Conservation (phyloP, 2,113 vertebrate species). For the Toxotes jaculatrix region DNA sequence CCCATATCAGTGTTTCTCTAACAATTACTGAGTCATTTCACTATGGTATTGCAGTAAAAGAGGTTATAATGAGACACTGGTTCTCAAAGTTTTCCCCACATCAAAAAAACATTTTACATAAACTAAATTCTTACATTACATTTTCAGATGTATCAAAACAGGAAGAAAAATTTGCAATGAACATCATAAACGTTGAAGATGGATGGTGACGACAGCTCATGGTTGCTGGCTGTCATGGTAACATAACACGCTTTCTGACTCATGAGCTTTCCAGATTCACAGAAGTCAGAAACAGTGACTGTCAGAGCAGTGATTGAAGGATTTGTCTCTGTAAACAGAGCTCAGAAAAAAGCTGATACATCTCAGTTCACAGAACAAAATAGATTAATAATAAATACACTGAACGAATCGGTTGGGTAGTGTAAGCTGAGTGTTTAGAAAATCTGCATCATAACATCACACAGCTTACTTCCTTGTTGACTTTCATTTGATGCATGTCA, state of each 20-base stretch:
- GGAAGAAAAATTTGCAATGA: background rate
- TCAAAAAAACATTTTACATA: no score
- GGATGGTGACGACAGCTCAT: background rate
- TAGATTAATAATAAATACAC: no score
- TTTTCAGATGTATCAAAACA: background rate
- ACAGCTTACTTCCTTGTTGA: no score
- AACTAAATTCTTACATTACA: background rate
- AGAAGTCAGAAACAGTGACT: background rate
- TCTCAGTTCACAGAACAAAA: background rate
- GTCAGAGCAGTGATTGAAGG: constrained; percentile 2
- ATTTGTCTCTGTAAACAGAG: constrained; percentile 5
- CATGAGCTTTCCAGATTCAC: background rate
- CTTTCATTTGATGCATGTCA: background rate
- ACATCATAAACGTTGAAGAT: background rate
- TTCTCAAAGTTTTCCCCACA: background rate
- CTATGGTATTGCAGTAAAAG: background rate
- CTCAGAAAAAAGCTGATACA: background rate
- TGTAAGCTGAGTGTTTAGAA: no score
- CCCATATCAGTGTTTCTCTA: constrained; percentile 16
- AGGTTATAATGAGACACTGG: background rate
- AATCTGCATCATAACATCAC: no score
- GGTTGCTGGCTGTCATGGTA: background rate
- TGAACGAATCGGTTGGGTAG: no score
- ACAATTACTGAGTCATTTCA: constrained; percentile 33
- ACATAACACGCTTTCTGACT: background rate